phyloP scores from a whole-genome alignment of 2,888 invertebrate species.

The Lepidonotus clava region DNA sequence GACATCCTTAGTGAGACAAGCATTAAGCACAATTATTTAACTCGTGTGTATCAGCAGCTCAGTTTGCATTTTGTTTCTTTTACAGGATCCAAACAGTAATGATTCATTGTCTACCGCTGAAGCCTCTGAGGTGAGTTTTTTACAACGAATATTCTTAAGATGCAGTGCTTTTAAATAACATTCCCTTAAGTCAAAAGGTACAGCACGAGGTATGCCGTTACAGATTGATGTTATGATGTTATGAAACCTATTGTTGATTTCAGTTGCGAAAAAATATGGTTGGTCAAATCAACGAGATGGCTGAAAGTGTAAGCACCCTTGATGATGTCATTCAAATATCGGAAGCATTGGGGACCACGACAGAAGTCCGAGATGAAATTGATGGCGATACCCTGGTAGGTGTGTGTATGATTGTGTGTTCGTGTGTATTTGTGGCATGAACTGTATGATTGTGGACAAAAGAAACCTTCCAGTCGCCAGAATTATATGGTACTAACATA shows the following conservation, averaged over 20 bases:
- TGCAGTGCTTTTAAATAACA: too few relatives aligned
- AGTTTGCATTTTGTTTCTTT: background rate
- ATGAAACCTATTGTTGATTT: too few relatives aligned
- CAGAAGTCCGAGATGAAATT: background rate
- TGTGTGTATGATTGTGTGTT: background rate
- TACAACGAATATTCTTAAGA: too few relatives aligned
- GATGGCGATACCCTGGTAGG: background rate
- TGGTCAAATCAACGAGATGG: background rate
- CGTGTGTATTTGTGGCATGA: background rate
- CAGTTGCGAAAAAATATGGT: background rate
- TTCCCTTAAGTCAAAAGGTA: too few relatives aligned
- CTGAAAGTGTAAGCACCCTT: background rate
- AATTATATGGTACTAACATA: too few relatives aligned
- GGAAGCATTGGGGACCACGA: background rate
- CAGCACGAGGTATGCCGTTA: too few relatives aligned
- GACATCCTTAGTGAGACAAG: too few relatives aligned
- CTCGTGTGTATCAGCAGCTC: background rate
- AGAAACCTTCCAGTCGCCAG: too few relatives aligned
- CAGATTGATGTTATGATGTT: too few relatives aligned
- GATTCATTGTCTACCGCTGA: background rate
- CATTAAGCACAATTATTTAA: too few relatives aligned
- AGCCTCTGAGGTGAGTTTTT: background rate
- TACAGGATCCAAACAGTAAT: background rate
- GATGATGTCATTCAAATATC: background rate
- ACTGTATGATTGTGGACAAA: too few relatives aligned